Evolutionary conservation across 2,113 vertebrate genomes (phyloP), one percentile per base, ranked within the genome.

Genomic region (Pelodiscus sinensis): DNA sequence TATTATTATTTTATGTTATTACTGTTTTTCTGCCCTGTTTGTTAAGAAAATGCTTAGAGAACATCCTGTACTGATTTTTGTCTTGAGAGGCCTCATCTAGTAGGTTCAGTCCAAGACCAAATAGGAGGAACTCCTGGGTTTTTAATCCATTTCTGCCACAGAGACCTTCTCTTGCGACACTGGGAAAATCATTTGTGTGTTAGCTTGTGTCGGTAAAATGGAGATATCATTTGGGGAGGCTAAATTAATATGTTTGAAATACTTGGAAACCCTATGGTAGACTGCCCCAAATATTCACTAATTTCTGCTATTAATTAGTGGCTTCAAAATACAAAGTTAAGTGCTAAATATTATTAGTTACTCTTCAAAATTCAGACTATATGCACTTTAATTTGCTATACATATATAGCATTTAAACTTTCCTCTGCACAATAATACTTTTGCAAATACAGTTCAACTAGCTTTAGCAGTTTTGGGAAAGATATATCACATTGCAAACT

Each of bases 111-210:
- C 56, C 24, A 81, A 24, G 10, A 75, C 12, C 10, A 75, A 60
- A 87, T 5, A 79, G n/a, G 24, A 86, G 9, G 3, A 89, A 29
- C 5, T 5, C 18, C 5, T 7, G 27, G 35, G 10, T n/a, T 68
- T 81, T 18, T 51, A 35, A 38, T 31, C 50, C 80, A 35, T 29
- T 77, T 50, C n/a, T 75, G 29, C 55, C 87, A 78, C 38, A 5
- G 52, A 5, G 52, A n/a, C 73, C 55, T 0, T 0, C 29, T 38
- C 12, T 0, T 0, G 22, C 9, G 22, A 84, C 57, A 38, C 12
- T 12, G 38, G 57, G 19, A 25, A 56, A 35, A 68, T 56, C 81
- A 31, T 24, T 21, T 9, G 11, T 18, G 9, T 38, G 9, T 71
- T 18, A 8, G 4, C 31, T 71, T 71, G 31, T 21, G 18, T 6